A percentile compares a stretch with the other conserved stretches of the same genome.
phyloP scores from a whole-genome alignment of 2,797 vertebrate species.

The Pseudochirops cupreus region DNA sequence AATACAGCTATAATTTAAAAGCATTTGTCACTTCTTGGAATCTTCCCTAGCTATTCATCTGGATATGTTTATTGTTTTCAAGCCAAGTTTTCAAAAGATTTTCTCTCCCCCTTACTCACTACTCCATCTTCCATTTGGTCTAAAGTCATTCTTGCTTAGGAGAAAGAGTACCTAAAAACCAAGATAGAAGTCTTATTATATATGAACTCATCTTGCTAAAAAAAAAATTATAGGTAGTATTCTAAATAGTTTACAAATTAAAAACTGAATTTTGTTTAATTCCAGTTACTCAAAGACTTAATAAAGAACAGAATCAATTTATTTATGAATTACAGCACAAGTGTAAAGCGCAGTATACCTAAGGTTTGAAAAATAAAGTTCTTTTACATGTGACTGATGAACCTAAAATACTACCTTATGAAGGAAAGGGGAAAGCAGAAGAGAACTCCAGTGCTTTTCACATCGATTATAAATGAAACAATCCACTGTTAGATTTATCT shows the following conservation, averaged over 20 bases:
- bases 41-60: conserved; percentile 31
- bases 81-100: neutral
- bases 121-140: neutral
- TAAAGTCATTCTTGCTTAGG: neutral
- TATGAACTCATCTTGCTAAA: neutral
- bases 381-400: too few relatives aligned
- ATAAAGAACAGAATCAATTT: neutral
- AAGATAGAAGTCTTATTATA: neutral
- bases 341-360: too few relatives aligned
- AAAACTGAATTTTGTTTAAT: neutral
- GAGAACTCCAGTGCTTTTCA: too few relatives aligned
- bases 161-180: neutral
- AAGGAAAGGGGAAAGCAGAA: too few relatives aligned
- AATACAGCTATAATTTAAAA: conserved; percentile 48
- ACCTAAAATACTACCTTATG: too few relatives aligned
- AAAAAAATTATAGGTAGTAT: neutral
- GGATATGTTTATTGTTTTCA: neutral
- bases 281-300: neutral
- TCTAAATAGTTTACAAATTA: neutral
- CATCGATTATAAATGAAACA: too few relatives aligned
- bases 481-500: neutral
- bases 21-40: neutral
- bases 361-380: too few relatives aligned
- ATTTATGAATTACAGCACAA: neutral
- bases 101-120: neutral